These are phyloP conservation scores for Vulpes vulpes DNA, from an alignment of 2,113 vertebrate species.

Conservation along the genomic window DNA sequence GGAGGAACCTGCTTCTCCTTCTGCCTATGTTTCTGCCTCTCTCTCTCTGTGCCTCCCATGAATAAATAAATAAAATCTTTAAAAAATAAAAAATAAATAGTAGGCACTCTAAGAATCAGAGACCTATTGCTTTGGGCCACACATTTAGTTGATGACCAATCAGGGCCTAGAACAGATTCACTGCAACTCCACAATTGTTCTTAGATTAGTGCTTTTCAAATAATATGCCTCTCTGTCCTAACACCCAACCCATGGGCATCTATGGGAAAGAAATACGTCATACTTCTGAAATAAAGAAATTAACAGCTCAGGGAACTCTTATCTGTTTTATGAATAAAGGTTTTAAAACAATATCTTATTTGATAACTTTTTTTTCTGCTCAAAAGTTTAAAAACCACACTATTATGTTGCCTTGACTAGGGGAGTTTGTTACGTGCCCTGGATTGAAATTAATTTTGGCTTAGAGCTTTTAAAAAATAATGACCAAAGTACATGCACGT, in stretches of 20 bases:
- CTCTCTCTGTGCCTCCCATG: too few species aligned
- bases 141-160: neutral
- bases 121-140: neutral
- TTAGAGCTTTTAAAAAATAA: neutral
- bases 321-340: neutral
- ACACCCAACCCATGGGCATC: neutral
- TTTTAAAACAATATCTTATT: neutral
- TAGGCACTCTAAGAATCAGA: neutral
- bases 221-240: neutral
- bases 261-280: neutral
- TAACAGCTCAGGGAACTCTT: neutral
- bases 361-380: neutral
- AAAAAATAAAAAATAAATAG: neutral
- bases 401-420: neutral
- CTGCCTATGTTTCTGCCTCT: too few species aligned
- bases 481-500: neutral
- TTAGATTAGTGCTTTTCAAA: neutral
- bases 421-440: neutral
- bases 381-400: neutral
- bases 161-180: neutral
- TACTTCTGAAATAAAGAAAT: neutral
- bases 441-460: constrained; percentile 23
- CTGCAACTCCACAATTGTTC: neutral
- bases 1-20: too few species aligned
- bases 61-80: too few species aligned